phyloP scores from a whole-genome alignment of 2,888 invertebrate species.

The Platerodrilus igneus region DNA sequence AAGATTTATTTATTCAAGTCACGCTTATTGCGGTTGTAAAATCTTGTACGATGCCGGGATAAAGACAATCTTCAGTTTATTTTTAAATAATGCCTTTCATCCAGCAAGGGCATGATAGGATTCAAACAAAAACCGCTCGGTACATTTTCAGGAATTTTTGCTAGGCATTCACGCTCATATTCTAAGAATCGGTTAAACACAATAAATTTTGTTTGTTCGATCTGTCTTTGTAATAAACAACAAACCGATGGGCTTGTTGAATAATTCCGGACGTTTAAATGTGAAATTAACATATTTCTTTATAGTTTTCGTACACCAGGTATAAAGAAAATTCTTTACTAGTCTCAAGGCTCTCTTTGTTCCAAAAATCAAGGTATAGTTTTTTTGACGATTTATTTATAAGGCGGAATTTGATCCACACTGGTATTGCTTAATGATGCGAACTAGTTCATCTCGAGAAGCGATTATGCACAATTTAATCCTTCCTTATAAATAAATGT shows the following conservation, averaged over 20 bases:
- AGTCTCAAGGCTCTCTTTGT: constrained; percentile 32
- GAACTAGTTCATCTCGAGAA: constrained; percentile 9
- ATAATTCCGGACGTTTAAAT: constrained; percentile 32
- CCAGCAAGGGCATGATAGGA: neutral
- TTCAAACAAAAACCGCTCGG: constrained; percentile 6
- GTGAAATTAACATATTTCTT: constrained; percentile 34
- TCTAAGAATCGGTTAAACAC: constrained; percentile 23
- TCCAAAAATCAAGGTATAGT: constrained; percentile 21
- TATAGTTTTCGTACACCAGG: constrained; percentile 29
- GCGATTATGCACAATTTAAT: constrained; percentile 12
- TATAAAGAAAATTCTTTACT: constrained; percentile 28
- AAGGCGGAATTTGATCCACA: constrained; percentile 21
- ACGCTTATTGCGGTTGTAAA: no score
- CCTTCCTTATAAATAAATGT: neutral
- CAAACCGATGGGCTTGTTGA: constrained; percentile 27
- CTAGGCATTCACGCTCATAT: constrained; percentile 17
- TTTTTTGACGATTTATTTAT: constrained; percentile 24
- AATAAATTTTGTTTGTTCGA: constrained; percentile 24
- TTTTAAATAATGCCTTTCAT: no score
- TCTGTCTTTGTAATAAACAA: constrained; percentile 25
- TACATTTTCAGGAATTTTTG: constrained; percentile 17
- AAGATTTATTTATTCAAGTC: no score
- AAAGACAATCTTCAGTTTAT: no score
- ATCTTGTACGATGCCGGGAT: no score
- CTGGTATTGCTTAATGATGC: constrained; percentile 18